Evolutionary conservation across 1,140 invertebrate genomes (phyloP), one percentile per base, ranked within the genome.

Genomic region (Hycleus phaleratus): DNA sequence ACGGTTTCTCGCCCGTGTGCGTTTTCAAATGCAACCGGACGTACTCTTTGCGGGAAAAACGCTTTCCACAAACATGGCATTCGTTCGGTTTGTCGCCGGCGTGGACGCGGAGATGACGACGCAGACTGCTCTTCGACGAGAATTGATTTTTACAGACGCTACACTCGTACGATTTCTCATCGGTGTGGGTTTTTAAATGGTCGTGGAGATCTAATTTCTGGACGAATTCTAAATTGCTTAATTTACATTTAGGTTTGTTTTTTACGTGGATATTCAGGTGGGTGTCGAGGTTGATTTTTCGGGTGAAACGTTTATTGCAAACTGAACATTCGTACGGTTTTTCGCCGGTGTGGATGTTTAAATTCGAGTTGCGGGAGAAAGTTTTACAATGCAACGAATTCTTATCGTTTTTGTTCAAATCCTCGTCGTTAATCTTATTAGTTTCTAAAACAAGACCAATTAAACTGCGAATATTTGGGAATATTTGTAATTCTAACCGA

Each of bases 261-360:
- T 77, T 72, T 1, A 74, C 74, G 7, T 32, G 32, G 32, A 32
- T 7, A 2, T 32, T 32, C 7, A 32, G 32, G 7, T 32, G 32
- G 32, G 3, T 32, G 4, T 32, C 7, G 4, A 32, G 32, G 32
- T 32, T 32, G 32, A 32, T 80, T n/a, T 80, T 76, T 2, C 85
- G 77, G 2, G 81, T 84, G 66, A 91, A 92, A 1, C 80, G 76
- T 55, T 83, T 83, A 0, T 79, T 78, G 68, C 90, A 93, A 0
- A 85, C 76, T 38, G 81, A 79, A 69, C 91, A 93, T 54, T 80
- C 76, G 66, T 84, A 88, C 0, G 88, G 87, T 48, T 82, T 79
- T 59, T 87, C 85, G 5, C 46, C 46, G 8, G 50, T 53, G 42
- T 53, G 50, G 4, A 53, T 18, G 0, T 85, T 81, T 0, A 32